phyloP scores from a whole-genome alignment of 1,140 invertebrate genomes.

The Nomia melanderi region DNA sequence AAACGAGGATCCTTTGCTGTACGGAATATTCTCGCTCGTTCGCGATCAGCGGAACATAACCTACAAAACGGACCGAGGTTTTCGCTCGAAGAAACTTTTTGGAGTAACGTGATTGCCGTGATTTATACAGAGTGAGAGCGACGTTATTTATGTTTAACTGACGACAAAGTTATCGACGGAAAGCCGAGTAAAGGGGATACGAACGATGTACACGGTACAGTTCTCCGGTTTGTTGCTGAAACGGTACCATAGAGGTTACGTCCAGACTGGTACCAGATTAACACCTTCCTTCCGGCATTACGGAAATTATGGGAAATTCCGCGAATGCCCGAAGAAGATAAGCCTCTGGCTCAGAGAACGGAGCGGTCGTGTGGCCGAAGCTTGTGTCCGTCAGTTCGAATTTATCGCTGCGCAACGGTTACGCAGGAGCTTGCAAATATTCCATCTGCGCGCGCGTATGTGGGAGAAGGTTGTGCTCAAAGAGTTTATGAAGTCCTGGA shows the following conservation, averaged over 20 bases:
- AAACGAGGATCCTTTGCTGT: too few species aligned
- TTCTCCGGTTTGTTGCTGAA: constrained; percentile 17
- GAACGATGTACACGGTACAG: constrained; percentile 48
- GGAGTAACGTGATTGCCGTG: too few species aligned
- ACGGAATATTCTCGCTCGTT: too few species aligned
- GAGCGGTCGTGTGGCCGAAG: constrained; percentile 68
- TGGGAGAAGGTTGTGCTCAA: constrained; percentile 84
- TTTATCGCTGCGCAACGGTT: constrained; percentile 84
- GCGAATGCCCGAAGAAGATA: constrained; percentile 42
- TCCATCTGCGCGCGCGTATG: constrained; percentile 83
- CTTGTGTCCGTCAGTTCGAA: constrained; percentile 84
- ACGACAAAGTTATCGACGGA: too few species aligned
- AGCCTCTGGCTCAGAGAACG: constrained; percentile 71
- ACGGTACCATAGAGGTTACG: constrained; percentile 29
- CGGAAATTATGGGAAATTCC: constrained; percentile 34
- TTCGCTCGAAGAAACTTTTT: neutral
- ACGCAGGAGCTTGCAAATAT: constrained; percentile 83
- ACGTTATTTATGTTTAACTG: neutral
- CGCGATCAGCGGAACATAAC: neutral
- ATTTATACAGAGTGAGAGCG: neutral
- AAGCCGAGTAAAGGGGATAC: neutral
- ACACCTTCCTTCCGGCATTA: constrained; percentile 30
- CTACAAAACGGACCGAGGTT: neutral
- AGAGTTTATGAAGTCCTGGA: constrained; percentile 81
- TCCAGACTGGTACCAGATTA: constrained; percentile 26